phyloP scores from a whole-genome alignment of 2,113 vertebrate genomes.

The Neomonachus schauinslandi region DNA sequence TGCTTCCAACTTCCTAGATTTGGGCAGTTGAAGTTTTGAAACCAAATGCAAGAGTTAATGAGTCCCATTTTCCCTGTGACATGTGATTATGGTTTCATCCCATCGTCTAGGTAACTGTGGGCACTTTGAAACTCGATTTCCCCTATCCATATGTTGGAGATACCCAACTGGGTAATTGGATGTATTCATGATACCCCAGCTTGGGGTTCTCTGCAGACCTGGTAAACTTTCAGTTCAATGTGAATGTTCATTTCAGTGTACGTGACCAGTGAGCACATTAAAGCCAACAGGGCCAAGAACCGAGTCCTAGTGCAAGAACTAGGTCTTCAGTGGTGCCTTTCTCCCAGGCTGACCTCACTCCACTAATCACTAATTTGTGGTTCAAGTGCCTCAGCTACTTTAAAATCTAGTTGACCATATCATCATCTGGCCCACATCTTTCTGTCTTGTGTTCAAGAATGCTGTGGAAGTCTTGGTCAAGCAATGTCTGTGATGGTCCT shows the following conservation, averaged over 20 bases:
- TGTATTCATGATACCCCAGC: not conserved
- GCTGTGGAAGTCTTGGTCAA: not conserved
- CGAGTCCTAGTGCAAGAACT: not conserved
- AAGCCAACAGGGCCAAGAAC: not conserved
- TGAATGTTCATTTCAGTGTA: not conserved
- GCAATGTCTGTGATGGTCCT: not conserved
- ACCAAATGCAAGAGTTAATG: not conserved
- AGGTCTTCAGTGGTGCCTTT: not conserved
- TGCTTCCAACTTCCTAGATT: not conserved
- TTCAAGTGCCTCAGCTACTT: not conserved
- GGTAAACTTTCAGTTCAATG: not conserved
- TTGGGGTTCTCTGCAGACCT: not conserved
- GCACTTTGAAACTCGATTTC: not conserved
- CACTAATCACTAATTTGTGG: not conserved
- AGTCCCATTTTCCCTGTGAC: not conserved
- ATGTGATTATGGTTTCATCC: not conserved
- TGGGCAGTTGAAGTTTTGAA: slow-evolving; percentile 22
- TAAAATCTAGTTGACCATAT: not conserved
- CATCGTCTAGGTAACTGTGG: not conserved
- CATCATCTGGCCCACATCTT: not conserved
- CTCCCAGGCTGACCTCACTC: not conserved
- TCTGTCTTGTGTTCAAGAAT: not conserved
- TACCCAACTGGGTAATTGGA: not conserved
- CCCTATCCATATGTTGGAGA: not conserved
- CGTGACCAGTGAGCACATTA: not conserved